Evolutionary conservation across 2,888 invertebrate species (phyloP).

Genomic region (Drosophila siamana): DNA sequence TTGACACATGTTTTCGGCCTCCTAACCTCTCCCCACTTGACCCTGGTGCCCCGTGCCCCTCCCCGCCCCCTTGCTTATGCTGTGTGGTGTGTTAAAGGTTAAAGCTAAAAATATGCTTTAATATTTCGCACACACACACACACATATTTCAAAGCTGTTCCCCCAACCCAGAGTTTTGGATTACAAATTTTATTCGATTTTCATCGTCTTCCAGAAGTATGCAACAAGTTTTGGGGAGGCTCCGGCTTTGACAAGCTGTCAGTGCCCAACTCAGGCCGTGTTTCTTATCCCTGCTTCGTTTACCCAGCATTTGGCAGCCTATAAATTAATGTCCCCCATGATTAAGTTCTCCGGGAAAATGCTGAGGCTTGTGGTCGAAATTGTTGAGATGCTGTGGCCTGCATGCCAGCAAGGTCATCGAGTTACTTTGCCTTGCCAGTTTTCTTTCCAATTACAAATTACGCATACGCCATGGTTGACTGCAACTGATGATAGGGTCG

Average conservation of each 20-base stretch:
- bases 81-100: too few relatives aligned
- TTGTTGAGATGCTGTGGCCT: conserved; percentile 3
- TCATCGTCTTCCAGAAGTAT: conserved; percentile 24
- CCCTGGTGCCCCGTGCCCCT: too few relatives aligned
- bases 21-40: not conserved
- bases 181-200: conserved; percentile 47
- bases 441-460: conserved; percentile 54
- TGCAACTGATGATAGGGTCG: conserved; percentile 62
- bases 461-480: conserved; percentile 56
- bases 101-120: conserved; percentile 59
- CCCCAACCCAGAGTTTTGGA: conserved; percentile 20
- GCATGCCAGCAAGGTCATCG: conserved; percentile 15
- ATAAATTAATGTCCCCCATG: conserved; percentile 54
- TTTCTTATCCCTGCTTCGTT: not conserved
- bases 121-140: not conserved
- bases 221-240: conserved; percentile 49
- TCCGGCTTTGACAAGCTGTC: conserved; percentile 13
- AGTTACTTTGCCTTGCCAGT: not conserved
- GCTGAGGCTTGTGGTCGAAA: conserved; percentile 17
- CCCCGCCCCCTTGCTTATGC: too few relatives aligned
- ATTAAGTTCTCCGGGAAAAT: conserved; percentile 34
- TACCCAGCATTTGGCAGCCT: conserved; percentile 30
- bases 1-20: conserved; percentile 39
- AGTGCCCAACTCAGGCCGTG: not conserved
- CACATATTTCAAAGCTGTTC: not conserved